phyloP scores from a whole-genome alignment of 2,888 invertebrate genomes.

The Amphimallon solstitiale region DNA sequence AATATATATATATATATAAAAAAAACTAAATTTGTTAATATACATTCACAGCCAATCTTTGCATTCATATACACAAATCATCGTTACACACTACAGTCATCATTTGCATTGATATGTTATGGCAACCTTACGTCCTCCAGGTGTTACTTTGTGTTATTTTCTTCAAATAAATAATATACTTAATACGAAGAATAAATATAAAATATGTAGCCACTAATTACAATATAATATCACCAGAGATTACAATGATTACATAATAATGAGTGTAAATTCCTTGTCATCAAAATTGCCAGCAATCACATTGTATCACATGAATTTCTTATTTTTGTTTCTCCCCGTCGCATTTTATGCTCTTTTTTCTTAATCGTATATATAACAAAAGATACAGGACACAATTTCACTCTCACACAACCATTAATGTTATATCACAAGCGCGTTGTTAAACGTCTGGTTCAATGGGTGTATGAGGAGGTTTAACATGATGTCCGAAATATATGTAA shows the following conservation, averaged over 20 bases:
- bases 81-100: too few species aligned
- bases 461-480: not conserved
- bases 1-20: slow-evolving; percentile 17
- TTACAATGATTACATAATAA: too few species aligned
- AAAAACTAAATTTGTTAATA: slow-evolving; percentile 3
- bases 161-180: not conserved
- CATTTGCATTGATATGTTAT: not conserved
- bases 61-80: slow-evolving; percentile 13
- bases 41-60: slow-evolving; percentile 30
- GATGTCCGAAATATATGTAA: slow-evolving; percentile 28
- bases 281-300: not conserved
- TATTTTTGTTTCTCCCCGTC: not conserved
- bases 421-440: not conserved
- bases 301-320: slow-evolving; percentile 9
- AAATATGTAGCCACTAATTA: not conserved
- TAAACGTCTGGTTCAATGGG: not conserved
- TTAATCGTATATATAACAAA: too few species aligned
- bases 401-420: slow-evolving; percentile 1
- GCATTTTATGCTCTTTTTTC: too few species aligned
- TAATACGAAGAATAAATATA: not conserved
- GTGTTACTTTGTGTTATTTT: not conserved
- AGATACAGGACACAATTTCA: not conserved
- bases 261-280: not conserved
- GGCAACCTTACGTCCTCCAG: not conserved
- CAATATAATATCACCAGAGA: not conserved